Percentiles rank a stretch among this genome's conserved stretches.
phyloP scores from a whole-genome alignment of 2,888 invertebrate genomes.

The Tinea trinotella region DNA sequence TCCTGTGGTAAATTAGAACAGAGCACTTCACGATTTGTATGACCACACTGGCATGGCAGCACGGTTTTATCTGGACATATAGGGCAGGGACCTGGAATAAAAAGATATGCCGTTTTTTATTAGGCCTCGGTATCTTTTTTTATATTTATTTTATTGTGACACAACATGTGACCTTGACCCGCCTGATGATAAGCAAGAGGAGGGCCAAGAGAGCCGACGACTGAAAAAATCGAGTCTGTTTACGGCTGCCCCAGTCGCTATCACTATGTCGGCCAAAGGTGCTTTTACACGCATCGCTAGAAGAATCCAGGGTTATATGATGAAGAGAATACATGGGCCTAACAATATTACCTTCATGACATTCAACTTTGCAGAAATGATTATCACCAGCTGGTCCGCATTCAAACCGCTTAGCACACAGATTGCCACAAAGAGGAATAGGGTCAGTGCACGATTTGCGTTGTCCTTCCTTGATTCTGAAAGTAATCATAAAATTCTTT shows the following conservation, averaged over 20 bases:
- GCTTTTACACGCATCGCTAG: no score
- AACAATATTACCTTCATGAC: slow-evolving; percentile 71
- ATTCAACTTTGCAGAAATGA: slow-evolving; percentile 78
- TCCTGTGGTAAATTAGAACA: slow-evolving; percentile 80
- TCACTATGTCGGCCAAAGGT: no score
- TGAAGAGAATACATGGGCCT: no score
- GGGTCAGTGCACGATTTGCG: slow-evolving; percentile 84
- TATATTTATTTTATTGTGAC: no score
- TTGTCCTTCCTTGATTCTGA: slow-evolving; percentile 45
- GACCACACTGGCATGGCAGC: slow-evolving; percentile 88
- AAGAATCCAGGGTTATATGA: no score
- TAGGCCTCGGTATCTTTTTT: no score
- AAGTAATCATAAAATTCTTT: neutral
- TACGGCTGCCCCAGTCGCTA: no score
- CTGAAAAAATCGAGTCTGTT: no score
- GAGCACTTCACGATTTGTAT: slow-evolving; percentile 84
- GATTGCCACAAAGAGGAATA: slow-evolving; percentile 84
- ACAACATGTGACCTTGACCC: no score
- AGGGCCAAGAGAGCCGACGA: no score
- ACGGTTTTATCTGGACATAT: slow-evolving; percentile 82
- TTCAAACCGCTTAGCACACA: slow-evolving; percentile 75
- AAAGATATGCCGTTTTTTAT: no score
- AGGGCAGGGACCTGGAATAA: slow-evolving; percentile 82
- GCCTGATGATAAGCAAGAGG: no score
- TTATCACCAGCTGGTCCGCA: slow-evolving; percentile 78